Conservation (phyloP, 2,888 invertebrate species). For the Portevinia maculata region DNA sequence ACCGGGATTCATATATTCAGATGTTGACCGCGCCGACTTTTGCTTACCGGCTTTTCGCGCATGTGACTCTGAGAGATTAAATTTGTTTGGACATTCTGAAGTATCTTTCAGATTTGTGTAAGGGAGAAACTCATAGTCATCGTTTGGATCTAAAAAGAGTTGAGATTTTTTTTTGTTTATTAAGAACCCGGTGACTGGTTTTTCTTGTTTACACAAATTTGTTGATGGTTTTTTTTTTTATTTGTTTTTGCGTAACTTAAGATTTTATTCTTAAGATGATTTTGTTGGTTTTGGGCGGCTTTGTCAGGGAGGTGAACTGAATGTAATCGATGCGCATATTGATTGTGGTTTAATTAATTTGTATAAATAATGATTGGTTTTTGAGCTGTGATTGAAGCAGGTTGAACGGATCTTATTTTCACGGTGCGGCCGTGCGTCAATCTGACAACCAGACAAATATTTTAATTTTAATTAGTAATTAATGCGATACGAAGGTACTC, state of each 20-base stretch:
- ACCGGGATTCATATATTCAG: neutral
- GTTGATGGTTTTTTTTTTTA: constrained; percentile 34
- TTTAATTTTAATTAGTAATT: neutral
- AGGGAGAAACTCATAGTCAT: constrained; percentile 1
- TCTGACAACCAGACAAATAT: neutral
- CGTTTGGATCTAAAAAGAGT: too few relatives aligned
- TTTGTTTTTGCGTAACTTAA: constrained; percentile 17
- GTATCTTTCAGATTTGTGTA: constrained; percentile 5
- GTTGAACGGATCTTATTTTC: neutral
- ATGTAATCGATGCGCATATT: constrained; percentile 13
- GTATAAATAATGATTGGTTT: constrained; percentile 3
- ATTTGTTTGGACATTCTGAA: constrained; percentile 13
- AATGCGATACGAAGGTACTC: neutral
- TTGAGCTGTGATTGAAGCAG: neutral
- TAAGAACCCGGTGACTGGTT: constrained; percentile 60
- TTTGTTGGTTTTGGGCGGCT: neutral
- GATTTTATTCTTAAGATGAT: constrained; percentile 3
- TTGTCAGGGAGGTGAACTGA: neutral
- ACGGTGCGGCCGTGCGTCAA: neutral
- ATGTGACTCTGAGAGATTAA: neutral
- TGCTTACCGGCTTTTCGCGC: neutral
- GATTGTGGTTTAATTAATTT: constrained; percentile 3
- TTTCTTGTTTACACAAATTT: constrained; percentile 65
- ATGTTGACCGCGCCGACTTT: neutral
- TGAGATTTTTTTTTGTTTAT: too few relatives aligned